Conservation (phyloP, 2,888 invertebrate genomes). For the Sabellastarte sp. region DNA sequence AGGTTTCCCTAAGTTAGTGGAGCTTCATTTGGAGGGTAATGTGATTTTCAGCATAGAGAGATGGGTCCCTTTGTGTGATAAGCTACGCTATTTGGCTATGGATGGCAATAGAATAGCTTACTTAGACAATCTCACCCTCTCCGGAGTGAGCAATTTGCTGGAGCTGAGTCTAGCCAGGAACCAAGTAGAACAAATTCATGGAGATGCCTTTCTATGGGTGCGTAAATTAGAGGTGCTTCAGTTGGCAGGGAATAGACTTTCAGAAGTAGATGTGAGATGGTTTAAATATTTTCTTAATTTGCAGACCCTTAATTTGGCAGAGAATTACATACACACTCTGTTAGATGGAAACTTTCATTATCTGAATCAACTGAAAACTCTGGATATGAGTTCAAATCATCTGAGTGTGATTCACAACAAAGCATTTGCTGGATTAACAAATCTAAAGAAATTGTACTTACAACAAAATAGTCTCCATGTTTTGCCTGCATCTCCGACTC, state of each 20-base stretch:
- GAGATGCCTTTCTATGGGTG: slow-evolving; percentile 11
- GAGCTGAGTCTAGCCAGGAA: slow-evolving; percentile 9
- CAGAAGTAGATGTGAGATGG: slow-evolving; percentile 11
- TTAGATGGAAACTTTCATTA: slow-evolving; percentile 11
- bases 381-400: slow-evolving; percentile 11
- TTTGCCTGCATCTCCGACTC: slow-evolving; percentile 2
- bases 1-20: slow-evolving; percentile 6
- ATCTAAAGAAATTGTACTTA: slow-evolving; percentile 5
- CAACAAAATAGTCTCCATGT: slow-evolving; percentile 9
- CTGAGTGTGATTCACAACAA: slow-evolving; percentile 9
- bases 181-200: slow-evolving; percentile 12
- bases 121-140: slow-evolving; percentile 11
- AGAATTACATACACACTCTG: slow-evolving; percentile 16
- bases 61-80: no score
- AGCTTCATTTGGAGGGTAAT: slow-evolving; percentile 11
- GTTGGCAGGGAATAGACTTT: slow-evolving; percentile 11
- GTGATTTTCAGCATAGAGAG: no score
- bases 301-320: slow-evolving; percentile 7
- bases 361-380: slow-evolving; percentile 3
- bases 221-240: slow-evolving; percentile 2
- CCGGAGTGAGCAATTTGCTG: slow-evolving; percentile 1
- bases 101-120: slow-evolving; percentile 16
- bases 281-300: slow-evolving; percentile 7
- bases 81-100: slow-evolving; percentile 3
- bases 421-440: slow-evolving; percentile 8